Evolutionary conservation across 2,113 vertebrate species (phyloP), one percentile per base, ranked within the genome.

Genomic region (Zosterops pallidus): DNA sequence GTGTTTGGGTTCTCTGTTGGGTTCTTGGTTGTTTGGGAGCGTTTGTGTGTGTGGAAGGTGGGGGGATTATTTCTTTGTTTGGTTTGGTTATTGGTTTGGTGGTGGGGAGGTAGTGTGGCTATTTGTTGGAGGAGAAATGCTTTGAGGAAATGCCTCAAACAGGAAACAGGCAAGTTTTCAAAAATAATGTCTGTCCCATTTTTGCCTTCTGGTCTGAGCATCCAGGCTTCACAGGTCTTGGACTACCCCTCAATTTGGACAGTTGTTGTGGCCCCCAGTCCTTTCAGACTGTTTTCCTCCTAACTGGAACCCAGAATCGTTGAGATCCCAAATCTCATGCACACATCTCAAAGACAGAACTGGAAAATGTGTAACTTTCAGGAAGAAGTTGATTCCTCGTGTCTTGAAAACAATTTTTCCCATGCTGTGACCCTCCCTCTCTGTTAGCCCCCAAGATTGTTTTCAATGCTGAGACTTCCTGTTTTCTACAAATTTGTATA

Each of bases 21-120:
- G 5, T 25, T 77, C 23, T 86, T 26, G 37, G 9, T 44, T 59
- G 21, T 17, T 86, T 50, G 7, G 13, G 17, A 21, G 2, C 0
- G 1, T 42, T 29, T 42, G 5, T 26, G 49, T 53, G 10, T 74
- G 11, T 33, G 28, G 33, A 72, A 62, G 6, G 11, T 31, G 44
- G 5, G 5, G 14, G 11, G 3, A 10, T 12, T 37, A 33, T 44
- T 72, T 37, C 21, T 44, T 25, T 17, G 16, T 12, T 39, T 56
- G 23, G 7, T 55, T 74, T 37, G 16, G 1, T 8, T 46, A n/a
- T 59, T 44, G 44, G 8, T n/a, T 52, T 46, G 25, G 19, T 8
- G 3, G 5, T 3, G 2, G 47, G 23, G 23, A 13, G 47, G 0
- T 25, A 16, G 16, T 35, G 20, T 47, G 47, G 5, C 5, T 57